Evolutionary conservation across 2,113 vertebrate genomes (phyloP), one percentile per base, ranked within the genome.

Genomic region (Ammodramus savannarum): DNA sequence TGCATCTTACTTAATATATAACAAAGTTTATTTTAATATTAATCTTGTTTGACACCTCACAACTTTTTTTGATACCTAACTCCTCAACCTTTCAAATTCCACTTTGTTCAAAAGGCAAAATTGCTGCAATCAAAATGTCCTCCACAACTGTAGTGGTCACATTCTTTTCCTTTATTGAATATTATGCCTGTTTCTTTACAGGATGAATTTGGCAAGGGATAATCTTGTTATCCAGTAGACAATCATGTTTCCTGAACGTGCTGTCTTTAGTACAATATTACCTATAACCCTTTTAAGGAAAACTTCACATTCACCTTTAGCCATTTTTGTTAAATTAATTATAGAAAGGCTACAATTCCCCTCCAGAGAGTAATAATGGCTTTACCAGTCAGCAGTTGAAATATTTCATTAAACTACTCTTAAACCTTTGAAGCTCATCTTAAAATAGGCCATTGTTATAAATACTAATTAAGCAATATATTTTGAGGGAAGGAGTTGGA

Each of bases 381-480:
- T 90, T 77, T 54, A 69, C 48, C 59, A 83, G 66, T 54, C 85
- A 91, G 72, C 36, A 90, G 82, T 32, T 89, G 83, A 95, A 95
- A 93, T 72, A 83, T 78, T 95, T 91, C 90, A 80, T 69, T 95
- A 85, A 97, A 66, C 86, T 52, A 44, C 85, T 77, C 59, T 95
- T 55, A 83, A 76, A 75, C 41, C 81, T 88, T 95, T 94, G 71
- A 93, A 89, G 41, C 27, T 44, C 75, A 78, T 94, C 83, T 73
- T 80, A 93, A 85, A 89, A 81, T 67, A 90, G 94, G 63, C 36
- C 51, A 92, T 90, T 90, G 57, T 90, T 96, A 95, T 86, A 97
- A 95, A 95, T 95, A 93, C 65, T 94, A 92, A 96, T 97, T 97
- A 96, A 95, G 71, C 74, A 82, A 90, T 85, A 89, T 85, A 82